Conservation (phyloP, 2,113 vertebrate genomes). For the Alethe castanea region DNA sequence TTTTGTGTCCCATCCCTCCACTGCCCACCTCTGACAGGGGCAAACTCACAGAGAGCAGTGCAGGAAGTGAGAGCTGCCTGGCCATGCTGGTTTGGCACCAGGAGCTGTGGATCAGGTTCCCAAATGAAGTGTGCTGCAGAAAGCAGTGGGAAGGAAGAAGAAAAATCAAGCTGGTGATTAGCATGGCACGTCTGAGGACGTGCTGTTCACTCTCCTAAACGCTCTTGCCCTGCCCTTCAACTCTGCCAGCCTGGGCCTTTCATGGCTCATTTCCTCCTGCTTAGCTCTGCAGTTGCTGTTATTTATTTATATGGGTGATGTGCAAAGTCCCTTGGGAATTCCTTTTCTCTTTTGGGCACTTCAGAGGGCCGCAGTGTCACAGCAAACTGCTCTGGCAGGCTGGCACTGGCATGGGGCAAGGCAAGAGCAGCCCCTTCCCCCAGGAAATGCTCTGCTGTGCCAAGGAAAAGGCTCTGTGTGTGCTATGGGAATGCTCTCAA, state of each 20-base stretch:
- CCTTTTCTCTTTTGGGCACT: constrained; percentile 2
- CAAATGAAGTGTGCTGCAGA: neutral
- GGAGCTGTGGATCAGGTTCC: neutral
- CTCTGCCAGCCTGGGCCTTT: constrained; percentile 33
- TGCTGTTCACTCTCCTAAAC: neutral
- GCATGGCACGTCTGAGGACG: neutral
- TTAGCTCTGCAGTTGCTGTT: constrained; percentile 47
- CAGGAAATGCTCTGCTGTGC: neutral
- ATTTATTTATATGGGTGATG: constrained; percentile 22
- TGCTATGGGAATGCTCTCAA: neutral
- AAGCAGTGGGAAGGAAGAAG: neutral
- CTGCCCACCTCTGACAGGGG: neutral
- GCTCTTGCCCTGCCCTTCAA: constrained; percentile 61
- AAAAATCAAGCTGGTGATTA: neutral
- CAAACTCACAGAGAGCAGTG: neutral
- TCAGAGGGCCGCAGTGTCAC: neutral
- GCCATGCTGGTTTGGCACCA: neutral
- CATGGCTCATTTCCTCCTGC: constrained; percentile 49
- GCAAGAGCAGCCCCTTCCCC: neutral
- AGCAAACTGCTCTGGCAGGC: neutral
- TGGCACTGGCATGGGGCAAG: neutral
- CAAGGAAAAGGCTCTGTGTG: neutral
- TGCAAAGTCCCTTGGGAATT: constrained; percentile 31
- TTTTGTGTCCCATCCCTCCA: neutral
- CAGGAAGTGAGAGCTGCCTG: neutral